phyloP scores from a whole-genome alignment of 2,888 invertebrate genomes.

The Ametastegia equiseti region DNA sequence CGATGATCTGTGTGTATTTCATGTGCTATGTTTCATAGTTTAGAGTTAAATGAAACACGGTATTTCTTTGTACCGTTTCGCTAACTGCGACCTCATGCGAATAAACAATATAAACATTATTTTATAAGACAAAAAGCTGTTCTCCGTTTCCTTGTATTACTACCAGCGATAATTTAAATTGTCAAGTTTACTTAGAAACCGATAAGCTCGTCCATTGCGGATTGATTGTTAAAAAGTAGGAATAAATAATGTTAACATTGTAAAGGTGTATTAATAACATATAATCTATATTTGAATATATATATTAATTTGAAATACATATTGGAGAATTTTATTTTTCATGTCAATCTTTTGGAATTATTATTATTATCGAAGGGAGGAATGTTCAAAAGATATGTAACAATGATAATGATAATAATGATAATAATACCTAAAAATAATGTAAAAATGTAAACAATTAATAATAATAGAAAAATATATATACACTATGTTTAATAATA shows the following conservation, averaged over 20 bases:
- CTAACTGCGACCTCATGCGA: neutral
- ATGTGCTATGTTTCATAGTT: neutral
- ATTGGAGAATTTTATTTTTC: slow-evolving; percentile 22
- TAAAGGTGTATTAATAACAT: slow-evolving; percentile 27
- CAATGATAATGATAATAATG: slow-evolving; percentile 7
- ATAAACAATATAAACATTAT: slow-evolving; percentile 20
- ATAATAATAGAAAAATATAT: slow-evolving; percentile 43
- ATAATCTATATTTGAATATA: slow-evolving; percentile 43
- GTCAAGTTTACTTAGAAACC: neutral
- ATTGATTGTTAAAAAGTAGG: too few relatives aligned
- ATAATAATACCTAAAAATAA: slow-evolving; percentile 33
- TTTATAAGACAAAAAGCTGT: neutral
- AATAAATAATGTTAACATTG: slow-evolving; percentile 22
- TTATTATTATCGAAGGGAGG: neutral
- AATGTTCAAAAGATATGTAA: slow-evolving; percentile 23
- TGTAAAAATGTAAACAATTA: slow-evolving; percentile 22
- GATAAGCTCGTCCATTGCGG: neutral
- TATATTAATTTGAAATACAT: slow-evolving; percentile 20
- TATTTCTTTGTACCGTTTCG: neutral
- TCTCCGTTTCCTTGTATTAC: slow-evolving; percentile 12
- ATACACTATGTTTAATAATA: slow-evolving; percentile 29
- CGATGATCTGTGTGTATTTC: too few relatives aligned
- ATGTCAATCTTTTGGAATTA: neutral
- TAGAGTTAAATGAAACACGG: neutral
- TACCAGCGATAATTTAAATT: neutral